phyloP scores from a whole-genome alignment of 2,797 vertebrate genomes.

The Sitta carolinensis region DNA sequence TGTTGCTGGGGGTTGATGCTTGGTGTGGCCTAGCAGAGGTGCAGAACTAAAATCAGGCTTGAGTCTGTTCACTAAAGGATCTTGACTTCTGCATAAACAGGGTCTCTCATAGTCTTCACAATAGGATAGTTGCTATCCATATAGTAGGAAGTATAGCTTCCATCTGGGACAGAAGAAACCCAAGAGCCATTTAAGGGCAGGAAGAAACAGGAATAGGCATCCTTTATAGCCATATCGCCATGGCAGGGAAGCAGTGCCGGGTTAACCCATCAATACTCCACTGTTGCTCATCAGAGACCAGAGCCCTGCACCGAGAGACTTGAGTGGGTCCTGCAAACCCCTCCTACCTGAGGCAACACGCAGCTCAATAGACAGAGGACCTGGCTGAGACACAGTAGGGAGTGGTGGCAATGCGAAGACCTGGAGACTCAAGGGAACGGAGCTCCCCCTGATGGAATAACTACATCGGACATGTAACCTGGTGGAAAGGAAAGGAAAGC shows the following conservation, averaged over 20 bases:
- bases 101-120: slow-evolving; percentile 65
- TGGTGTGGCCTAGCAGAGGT: slow-evolving; percentile 71
- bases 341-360: slow-evolving; percentile 65
- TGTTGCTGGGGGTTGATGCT: background rate
- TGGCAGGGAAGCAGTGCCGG: background rate
- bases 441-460: slow-evolving; percentile 23
- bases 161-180: slow-evolving; percentile 29
- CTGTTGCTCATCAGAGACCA: background rate
- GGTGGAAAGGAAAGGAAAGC: background rate
- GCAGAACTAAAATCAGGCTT: slow-evolving; percentile 50
- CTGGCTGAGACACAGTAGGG: slow-evolving; percentile 29
- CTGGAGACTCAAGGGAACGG: slow-evolving; percentile 32
- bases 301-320: background rate
- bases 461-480: slow-evolving; percentile 68
- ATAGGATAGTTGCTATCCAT: slow-evolving; percentile 58
- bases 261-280: background rate
- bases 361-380: slow-evolving; percentile 68
- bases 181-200: background rate
- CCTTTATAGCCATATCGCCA: background rate
- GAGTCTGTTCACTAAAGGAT: slow-evolving; percentile 61
- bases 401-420: slow-evolving; percentile 30
- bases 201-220: background rate
- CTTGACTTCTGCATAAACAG: slow-evolving; percentile 66
- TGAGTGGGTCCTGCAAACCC: background rate
- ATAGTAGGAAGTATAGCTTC: slow-evolving; percentile 62